phyloP scores from a whole-genome alignment of 2,888 invertebrate species.

The Xestobium rufovillosum region DNA sequence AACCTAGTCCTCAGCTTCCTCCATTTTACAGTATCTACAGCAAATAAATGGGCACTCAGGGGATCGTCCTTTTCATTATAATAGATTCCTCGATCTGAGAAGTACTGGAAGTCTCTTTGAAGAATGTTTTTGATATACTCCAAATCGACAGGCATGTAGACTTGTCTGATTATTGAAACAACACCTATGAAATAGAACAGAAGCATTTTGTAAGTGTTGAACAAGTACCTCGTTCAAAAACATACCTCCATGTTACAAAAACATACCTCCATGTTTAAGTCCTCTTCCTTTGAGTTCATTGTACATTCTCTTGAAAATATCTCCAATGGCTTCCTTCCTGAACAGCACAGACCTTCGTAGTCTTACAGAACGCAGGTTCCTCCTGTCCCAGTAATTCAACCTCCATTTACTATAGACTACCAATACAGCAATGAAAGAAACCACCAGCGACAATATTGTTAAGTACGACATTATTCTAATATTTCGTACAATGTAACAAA shows the following conservation, averaged over 20 bases:
- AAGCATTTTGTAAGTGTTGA: too few species aligned
- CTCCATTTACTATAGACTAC: constrained; percentile 16
- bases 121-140: constrained; percentile 40
- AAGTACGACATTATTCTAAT: too few species aligned
- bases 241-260: too few species aligned
- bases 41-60: constrained; percentile 49
- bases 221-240: too few species aligned
- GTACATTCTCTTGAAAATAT: constrained; percentile 12
- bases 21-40: constrained; percentile 51
- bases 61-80: constrained; percentile 52
- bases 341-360: constrained; percentile 12
- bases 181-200: too few species aligned
- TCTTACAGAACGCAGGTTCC: constrained; percentile 10
- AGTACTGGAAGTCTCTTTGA: constrained; percentile 52
- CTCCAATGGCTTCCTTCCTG: constrained; percentile 7
- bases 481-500: too few species aligned
- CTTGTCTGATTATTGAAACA: constrained; percentile 19
- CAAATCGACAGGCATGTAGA: constrained; percentile 24
- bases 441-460: too few species aligned
- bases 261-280: constrained; percentile 19
- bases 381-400: constrained; percentile 16
- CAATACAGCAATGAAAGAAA: too few species aligned
- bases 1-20: constrained; percentile 51
- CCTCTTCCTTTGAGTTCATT: constrained; percentile 16
- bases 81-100: constrained; percentile 54